Percentiles rank a stretch among this genome's conserved stretches.
Conservation (phyloP, 2,888 invertebrate species). For the Ceramica pisi region DNA sequence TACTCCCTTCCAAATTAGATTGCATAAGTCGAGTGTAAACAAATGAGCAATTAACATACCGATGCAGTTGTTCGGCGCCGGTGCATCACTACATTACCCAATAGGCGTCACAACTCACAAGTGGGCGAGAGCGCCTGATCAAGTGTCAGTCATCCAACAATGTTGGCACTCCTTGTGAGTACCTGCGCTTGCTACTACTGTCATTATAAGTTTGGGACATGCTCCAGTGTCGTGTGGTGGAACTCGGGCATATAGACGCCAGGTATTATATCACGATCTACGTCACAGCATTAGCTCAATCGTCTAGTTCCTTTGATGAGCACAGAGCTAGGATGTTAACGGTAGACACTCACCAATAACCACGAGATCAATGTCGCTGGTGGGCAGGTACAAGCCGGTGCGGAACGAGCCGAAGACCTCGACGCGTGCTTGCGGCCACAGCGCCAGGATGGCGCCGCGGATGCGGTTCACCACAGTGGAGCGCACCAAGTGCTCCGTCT, state of each 20-base stretch:
- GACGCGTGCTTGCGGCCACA: conserved; percentile 98
- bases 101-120: conserved; percentile 14
- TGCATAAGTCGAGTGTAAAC: background rate
- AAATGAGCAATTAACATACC: conserved; percentile 20
- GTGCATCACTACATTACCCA: background rate
- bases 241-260: background rate
- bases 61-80: background rate
- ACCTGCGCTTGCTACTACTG: background rate
- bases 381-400: conserved; percentile 99
- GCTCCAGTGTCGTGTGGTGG: background rate
- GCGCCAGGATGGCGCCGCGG: conserved; percentile 95
- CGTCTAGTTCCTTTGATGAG: background rate
- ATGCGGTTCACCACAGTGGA: conserved; percentile 97
- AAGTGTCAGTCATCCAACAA: background rate
- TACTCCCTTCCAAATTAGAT: background rate
- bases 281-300: background rate
- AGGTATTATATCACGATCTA: background rate
- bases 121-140: background rate
- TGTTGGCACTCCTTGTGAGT: conserved; percentile 19
- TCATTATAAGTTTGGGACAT: background rate
- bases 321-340: background rate
- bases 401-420: conserved; percentile 99
- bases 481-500: conserved; percentile 97
- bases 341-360: conserved; percentile 89
- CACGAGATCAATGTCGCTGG: conserved; percentile 94